A percentile compares a stretch with the other conserved stretches of the same genome.
phyloP scores from a whole-genome alignment of 2,113 vertebrate genomes.

The Sapayoa aenigma region DNA sequence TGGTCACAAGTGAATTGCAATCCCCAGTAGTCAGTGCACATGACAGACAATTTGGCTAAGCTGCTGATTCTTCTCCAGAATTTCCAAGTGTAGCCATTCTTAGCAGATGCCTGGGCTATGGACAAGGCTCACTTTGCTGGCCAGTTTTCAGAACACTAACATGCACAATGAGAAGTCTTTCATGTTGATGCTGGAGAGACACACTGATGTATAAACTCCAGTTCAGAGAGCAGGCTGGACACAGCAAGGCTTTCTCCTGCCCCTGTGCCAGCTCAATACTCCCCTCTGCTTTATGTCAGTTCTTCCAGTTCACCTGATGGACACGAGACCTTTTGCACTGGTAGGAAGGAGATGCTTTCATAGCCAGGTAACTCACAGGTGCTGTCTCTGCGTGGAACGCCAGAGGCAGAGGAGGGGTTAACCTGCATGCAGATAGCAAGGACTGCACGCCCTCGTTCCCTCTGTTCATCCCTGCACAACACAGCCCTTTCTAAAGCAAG shows the following conservation, averaged over 20 bases:
- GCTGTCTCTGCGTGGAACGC: not conserved
- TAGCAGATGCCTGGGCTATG: not conserved
- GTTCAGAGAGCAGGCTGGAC: not conserved
- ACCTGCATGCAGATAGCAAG: not conserved
- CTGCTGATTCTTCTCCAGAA: not conserved
- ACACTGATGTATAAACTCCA: not conserved
- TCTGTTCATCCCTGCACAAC: not conserved
- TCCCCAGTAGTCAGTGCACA: not conserved
- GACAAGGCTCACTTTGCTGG: not conserved
- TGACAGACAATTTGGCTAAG: not conserved
- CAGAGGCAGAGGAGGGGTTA: not conserved
- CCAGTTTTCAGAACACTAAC: not conserved
- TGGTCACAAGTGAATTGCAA: not conserved
- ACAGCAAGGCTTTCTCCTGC: not conserved
- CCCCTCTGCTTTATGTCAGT: not conserved
- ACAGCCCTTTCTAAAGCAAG: not conserved
- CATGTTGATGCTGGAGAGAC: not conserved
- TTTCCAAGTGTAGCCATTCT: not conserved
- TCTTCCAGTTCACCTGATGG: not conserved
- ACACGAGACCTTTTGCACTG: not conserved
- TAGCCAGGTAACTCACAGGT: not conserved
- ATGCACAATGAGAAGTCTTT: not conserved
- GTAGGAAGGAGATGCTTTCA: not conserved
- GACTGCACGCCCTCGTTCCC: not conserved
- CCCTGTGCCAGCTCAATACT: not conserved